These are phyloP conservation scores for Lamprotornis superbus DNA, from an alignment of 2,113 vertebrate species.

Conservation along the genomic window DNA sequence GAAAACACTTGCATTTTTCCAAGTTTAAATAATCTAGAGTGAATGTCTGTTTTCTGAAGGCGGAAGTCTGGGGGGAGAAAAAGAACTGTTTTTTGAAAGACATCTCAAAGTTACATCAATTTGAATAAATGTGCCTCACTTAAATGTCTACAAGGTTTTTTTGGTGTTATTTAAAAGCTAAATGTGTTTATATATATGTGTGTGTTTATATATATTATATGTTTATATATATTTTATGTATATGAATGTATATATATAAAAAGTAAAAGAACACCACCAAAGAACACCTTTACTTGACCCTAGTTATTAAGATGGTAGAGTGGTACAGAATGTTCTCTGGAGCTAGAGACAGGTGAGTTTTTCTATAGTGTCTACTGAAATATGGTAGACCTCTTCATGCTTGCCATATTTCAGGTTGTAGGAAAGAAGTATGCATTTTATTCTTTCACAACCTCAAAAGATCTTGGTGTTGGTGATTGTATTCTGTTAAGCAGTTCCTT, in stretches of 20 bases:
- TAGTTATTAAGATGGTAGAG: background rate
- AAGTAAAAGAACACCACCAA: background rate
- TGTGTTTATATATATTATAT: too few species aligned
- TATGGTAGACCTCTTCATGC: background rate
- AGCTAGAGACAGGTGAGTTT: background rate
- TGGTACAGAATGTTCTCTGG: background rate
- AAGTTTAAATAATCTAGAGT: constrained; percentile 74
- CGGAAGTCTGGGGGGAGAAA: background rate
- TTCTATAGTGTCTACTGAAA: background rate
- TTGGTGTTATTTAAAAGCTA: background rate
- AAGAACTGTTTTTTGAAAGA: background rate
- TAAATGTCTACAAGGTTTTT: background rate
- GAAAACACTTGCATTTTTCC: constrained; percentile 78
- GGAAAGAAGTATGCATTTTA: background rate
- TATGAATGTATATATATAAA: too few species aligned
- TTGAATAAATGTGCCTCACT: background rate
- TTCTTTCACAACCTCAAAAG: background rate
- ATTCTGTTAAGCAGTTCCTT: background rate
- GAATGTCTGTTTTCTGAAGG: constrained; percentile 60
- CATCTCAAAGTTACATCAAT: background rate
- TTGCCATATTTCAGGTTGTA: background rate
- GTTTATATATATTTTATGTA: rapidly evolving
- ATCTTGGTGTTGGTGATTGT: background rate
- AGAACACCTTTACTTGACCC: background rate
- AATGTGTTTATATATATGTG: rapidly evolving